phyloP scores from a whole-genome alignment of 2,113 vertebrate genomes.

The Synchiropus splendidus region DNA sequence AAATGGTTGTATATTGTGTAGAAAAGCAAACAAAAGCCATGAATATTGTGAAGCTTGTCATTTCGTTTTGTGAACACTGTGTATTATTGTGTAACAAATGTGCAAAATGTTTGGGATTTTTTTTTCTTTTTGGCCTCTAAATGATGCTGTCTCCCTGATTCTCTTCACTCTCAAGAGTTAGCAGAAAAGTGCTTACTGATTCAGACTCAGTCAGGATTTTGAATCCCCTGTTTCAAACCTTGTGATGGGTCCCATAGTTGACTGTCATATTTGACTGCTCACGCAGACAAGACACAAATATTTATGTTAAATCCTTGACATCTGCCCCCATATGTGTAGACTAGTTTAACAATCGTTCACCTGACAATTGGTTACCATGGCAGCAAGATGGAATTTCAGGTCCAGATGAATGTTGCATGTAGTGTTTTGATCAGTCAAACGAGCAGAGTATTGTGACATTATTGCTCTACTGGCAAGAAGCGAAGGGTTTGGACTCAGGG shows the following conservation, averaged over 20 bases:
- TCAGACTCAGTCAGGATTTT: constrained; percentile 16
- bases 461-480: too few species aligned
- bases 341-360: too few species aligned
- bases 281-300: too few species aligned
- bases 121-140: constrained; percentile 20
- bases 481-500: too few species aligned
- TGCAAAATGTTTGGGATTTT: constrained; percentile 81
- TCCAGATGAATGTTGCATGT: too few species aligned
- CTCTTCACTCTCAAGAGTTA: constrained; percentile 45
- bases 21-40: constrained; percentile 88
- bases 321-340: too few species aligned
- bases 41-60: constrained; percentile 95
- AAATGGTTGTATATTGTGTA: constrained; percentile 90
- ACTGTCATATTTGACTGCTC: too few species aligned
- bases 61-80: constrained; percentile 92
- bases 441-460: too few species aligned
- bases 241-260: constrained; percentile 20
- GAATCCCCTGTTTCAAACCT: too few species aligned
- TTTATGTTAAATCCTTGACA: neutral
- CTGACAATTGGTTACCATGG: too few species aligned
- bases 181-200: constrained; percentile 48
- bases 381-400: too few species aligned
- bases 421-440: too few species aligned
- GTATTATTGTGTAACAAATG: constrained; percentile 84
- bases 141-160: constrained; percentile 6